These are phyloP conservation scores for Drosophila repleta DNA, from an alignment of 1,140 invertebrate species.

Conservation along the genomic window DNA sequence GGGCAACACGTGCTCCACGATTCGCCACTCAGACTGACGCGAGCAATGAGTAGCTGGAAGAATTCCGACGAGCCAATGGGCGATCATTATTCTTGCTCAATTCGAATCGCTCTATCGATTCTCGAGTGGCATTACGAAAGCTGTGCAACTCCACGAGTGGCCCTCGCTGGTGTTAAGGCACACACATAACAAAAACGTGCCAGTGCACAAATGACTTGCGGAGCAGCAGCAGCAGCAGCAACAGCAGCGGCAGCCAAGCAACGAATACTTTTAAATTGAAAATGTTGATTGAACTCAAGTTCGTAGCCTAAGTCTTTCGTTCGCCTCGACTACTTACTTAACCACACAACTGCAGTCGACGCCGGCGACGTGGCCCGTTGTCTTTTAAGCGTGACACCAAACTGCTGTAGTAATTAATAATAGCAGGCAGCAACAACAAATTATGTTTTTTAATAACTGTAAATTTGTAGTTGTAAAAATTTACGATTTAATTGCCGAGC, in stretches of 20 bases:
- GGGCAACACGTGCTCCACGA: constrained; percentile 54
- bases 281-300: constrained; percentile 80
- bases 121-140: background rate
- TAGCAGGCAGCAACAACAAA: constrained; percentile 72
- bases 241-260: constrained; percentile 24
- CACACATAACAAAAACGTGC: constrained; percentile 68
- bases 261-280: constrained; percentile 77
- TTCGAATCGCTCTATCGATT: constrained; percentile 1
- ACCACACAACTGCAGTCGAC: constrained; percentile 23
- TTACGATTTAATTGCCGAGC: constrained; percentile 79
- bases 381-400: constrained; percentile 75
- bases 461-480: constrained; percentile 82
- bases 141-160: constrained; percentile 31
- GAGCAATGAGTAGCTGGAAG: constrained; percentile 3
- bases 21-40: constrained; percentile 13
- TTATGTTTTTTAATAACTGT: constrained; percentile 82
- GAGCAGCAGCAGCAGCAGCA: no score
- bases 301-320: constrained; percentile 81
- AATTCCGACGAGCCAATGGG: background rate
- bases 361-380: constrained; percentile 34
- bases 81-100: constrained; percentile 2
- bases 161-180: constrained; percentile 56
- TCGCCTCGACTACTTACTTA: constrained; percentile 62
- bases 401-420: constrained; percentile 82
- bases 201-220: constrained; percentile 69